A percentile compares a stretch with the other conserved stretches of the same genome.
Evolutionary conservation across 1,140 invertebrate species (phyloP).

Genomic region (Macrobrachium rosenbergii): DNA sequence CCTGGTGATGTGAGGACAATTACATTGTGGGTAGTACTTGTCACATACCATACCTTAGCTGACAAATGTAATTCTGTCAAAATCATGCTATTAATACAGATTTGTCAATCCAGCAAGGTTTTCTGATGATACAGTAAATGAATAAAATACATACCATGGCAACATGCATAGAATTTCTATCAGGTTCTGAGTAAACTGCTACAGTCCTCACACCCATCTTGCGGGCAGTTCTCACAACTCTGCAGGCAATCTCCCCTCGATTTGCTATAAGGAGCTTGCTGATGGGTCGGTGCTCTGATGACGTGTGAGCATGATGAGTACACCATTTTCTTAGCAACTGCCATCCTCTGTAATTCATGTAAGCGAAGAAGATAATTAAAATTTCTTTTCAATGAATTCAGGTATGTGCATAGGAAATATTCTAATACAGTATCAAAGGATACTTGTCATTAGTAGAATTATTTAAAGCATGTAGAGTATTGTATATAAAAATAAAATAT

Average conservation of each 20-base stretch:
- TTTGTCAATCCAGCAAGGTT: background rate
- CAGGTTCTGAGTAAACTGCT: constrained; percentile 95
- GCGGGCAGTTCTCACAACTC: constrained; percentile 89
- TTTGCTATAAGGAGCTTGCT: constrained; percentile 93
- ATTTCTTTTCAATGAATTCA: too few relatives aligned
- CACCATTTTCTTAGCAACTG: background rate
- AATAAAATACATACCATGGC: constrained; percentile 74
- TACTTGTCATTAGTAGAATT: too few relatives aligned
- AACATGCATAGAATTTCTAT: constrained; percentile 84
- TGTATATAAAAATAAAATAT: too few relatives aligned
- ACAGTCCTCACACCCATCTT: constrained; percentile 93
- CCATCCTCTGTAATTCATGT: constrained; percentile 31
- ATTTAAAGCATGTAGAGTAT: too few relatives aligned
- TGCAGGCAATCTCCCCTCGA: constrained; percentile 96
- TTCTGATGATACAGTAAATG: background rate
- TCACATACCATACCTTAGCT: too few relatives aligned
- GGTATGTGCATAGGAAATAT: too few relatives aligned
- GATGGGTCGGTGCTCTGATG: constrained; percentile 70
- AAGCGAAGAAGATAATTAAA: too few relatives aligned
- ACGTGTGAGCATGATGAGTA: constrained; percentile 23
- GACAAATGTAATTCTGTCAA: too few relatives aligned
- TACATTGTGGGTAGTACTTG: too few relatives aligned
- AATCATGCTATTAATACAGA: too few relatives aligned
- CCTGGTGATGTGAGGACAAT: too few relatives aligned
- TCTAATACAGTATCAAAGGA: too few relatives aligned